These are phyloP conservation scores for Calcarius ornatus DNA, from an alignment of 2,113 vertebrate genomes.

Conservation along the genomic window DNA sequence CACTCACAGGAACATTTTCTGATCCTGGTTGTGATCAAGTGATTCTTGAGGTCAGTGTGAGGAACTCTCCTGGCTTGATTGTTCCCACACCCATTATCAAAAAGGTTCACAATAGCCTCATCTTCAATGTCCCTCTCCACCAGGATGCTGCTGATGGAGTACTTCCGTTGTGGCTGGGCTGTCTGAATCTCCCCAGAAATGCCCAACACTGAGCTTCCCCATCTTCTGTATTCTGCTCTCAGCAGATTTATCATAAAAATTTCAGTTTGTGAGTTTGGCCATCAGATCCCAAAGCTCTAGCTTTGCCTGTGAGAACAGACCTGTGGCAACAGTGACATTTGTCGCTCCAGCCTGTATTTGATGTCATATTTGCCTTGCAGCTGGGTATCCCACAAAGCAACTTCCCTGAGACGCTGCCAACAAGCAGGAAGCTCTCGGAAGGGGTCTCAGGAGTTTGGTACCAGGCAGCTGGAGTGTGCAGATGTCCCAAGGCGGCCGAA, in stretches of 20 bases:
- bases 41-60: conserved; percentile 57
- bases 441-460: neutral
- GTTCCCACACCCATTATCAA: conserved; percentile 36
- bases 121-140: conserved; percentile 63
- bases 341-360: neutral
- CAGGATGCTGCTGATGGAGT: conserved; percentile 50
- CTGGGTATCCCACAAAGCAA: neutral
- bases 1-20: neutral
- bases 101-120: conserved; percentile 43
- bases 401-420: fast-evolving
- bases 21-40: conserved; percentile 52
- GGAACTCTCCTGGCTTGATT: conserved; percentile 55
- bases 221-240: neutral
- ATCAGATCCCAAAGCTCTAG: neutral
- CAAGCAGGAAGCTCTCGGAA: too few species aligned
- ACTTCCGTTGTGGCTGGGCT: conserved; percentile 22
- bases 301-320: neutral
- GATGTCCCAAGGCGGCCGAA: fast-evolving
- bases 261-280: neutral
- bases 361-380: neutral
- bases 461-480: fast-evolving
- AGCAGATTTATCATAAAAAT: neutral
- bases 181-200: neutral
- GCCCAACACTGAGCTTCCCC: neutral
- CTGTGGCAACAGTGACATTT: fast-evolving